These are phyloP conservation scores for Phyto melanocephala DNA, from an alignment of 2,888 invertebrate genomes.

Conservation along the genomic window DNA sequence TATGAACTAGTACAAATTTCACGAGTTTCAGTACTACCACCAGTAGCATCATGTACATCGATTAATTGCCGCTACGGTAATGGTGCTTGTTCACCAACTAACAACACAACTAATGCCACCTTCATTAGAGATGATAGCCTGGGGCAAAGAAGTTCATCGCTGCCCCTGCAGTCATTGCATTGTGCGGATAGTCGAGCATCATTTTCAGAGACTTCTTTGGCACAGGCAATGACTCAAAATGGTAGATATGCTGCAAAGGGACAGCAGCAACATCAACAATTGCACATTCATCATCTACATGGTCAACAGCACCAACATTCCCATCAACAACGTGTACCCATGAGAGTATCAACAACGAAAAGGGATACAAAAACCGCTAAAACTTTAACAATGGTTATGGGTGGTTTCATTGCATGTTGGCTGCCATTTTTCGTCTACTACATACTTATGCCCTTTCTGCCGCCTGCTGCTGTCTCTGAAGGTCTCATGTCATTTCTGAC, in stretches of 20 bases:
- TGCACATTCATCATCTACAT: slow-evolving; percentile 48
- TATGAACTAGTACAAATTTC: slow-evolving; percentile 77
- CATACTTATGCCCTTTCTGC: slow-evolving; percentile 88
- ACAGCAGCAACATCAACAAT: slow-evolving; percentile 32
- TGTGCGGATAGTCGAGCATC: slow-evolving; percentile 72
- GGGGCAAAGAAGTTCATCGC: slow-evolving; percentile 51
- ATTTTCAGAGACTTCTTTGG: slow-evolving; percentile 72
- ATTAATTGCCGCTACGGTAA: slow-evolving; percentile 72
- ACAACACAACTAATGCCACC: slow-evolving; percentile 42
- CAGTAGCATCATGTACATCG: slow-evolving; percentile 68
- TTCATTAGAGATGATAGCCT: slow-evolving; percentile 14
- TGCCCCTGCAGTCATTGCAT: slow-evolving; percentile 70
- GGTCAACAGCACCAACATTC: slow-evolving; percentile 63
- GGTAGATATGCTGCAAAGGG: slow-evolving; percentile 46
- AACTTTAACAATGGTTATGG: slow-evolving; percentile 92
- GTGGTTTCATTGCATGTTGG: slow-evolving; percentile 93
- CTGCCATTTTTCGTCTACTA: slow-evolving; percentile 92
- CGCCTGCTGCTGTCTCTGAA: slow-evolving; percentile 81
- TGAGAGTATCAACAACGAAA: slow-evolving; percentile 84
- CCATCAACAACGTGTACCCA: slow-evolving; percentile 72
- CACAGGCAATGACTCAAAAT: slow-evolving; percentile 52
- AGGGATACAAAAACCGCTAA: slow-evolving; percentile 93
- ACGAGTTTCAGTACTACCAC: slow-evolving; percentile 67
- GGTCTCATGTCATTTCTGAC: slow-evolving; percentile 87
- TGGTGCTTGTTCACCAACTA: slow-evolving; percentile 64